Evolutionary conservation across 2,113 vertebrate species (phyloP).

Genomic region (Machaerirhynchus nigripectus): DNA sequence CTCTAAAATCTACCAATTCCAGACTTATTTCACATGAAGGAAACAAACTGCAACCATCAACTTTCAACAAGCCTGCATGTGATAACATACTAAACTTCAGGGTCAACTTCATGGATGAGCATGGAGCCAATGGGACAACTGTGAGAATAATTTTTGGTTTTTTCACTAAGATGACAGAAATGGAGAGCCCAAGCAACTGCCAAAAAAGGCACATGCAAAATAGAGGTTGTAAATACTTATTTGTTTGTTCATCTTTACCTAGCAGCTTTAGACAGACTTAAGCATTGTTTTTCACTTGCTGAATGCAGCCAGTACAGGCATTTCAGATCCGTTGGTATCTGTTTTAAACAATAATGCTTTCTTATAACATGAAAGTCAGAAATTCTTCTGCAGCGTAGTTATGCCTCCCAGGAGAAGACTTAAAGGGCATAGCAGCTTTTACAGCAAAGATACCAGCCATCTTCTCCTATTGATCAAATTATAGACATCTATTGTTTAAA

Average conservation of each 20-base stretch:
- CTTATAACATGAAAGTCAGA: not conserved
- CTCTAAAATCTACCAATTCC: not conserved
- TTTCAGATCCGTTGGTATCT: not conserved
- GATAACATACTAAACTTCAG: not conserved
- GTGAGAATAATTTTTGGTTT: not conserved
- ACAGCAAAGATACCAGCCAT: not conserved
- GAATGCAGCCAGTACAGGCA: not conserved
- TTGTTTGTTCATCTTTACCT: not conserved
- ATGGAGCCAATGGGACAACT: not conserved
- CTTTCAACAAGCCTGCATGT: not conserved
- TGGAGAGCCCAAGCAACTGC: accelerated
- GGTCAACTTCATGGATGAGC: not conserved
- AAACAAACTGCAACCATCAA: not conserved
- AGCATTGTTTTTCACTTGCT: not conserved
- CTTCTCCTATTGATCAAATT: not conserved
- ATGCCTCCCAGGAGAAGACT: not conserved
- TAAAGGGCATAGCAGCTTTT: not conserved
- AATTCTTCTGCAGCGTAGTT: not conserved
- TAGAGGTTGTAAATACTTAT: not conserved
- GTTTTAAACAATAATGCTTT: not conserved
- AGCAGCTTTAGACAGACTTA: not conserved
- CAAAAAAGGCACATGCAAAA: not conserved
- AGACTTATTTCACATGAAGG: not conserved
- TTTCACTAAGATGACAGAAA: not conserved
- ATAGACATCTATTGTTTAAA: not conserved